Evolutionary conservation across 2,113 vertebrate species (phyloP).

Genomic region (Capra hircus): DNA sequence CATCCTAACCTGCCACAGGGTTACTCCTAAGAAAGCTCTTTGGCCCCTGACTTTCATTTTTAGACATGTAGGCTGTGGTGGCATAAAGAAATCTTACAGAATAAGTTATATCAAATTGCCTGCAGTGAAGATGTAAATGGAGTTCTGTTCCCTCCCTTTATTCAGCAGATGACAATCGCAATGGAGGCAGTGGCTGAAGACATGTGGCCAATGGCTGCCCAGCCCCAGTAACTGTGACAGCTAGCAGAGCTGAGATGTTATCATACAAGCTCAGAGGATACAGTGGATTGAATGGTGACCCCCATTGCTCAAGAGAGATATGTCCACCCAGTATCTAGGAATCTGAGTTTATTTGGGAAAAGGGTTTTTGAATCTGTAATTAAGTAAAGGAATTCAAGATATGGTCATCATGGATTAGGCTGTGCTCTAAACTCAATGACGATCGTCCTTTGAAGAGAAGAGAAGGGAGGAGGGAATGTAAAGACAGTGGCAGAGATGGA

Average conservation of each 20-base stretch:
- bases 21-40: neutral
- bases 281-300: neutral
- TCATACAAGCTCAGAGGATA: neutral
- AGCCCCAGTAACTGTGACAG: neutral
- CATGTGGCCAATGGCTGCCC: neutral
- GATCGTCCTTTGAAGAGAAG: neutral
- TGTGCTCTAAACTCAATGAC: neutral
- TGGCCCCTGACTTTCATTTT: neutral
- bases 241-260: neutral
- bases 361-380: neutral
- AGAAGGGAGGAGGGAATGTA: neutral
- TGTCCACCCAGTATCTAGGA: neutral
- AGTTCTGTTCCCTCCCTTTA: neutral
- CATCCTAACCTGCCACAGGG: neutral
- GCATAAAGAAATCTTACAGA: neutral
- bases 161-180: neutral
- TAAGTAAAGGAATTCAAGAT: neutral
- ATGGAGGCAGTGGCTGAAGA: neutral
- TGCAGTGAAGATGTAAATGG: neutral
- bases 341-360: neutral
- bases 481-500: neutral
- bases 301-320: neutral
- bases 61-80: neutral
- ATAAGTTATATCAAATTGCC: neutral
- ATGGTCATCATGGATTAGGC: neutral